A percentile compares a stretch with the other conserved stretches of the same genome.
phyloP scores from a whole-genome alignment of 2,113 vertebrate species.

The Chlorodrepanis virens region DNA sequence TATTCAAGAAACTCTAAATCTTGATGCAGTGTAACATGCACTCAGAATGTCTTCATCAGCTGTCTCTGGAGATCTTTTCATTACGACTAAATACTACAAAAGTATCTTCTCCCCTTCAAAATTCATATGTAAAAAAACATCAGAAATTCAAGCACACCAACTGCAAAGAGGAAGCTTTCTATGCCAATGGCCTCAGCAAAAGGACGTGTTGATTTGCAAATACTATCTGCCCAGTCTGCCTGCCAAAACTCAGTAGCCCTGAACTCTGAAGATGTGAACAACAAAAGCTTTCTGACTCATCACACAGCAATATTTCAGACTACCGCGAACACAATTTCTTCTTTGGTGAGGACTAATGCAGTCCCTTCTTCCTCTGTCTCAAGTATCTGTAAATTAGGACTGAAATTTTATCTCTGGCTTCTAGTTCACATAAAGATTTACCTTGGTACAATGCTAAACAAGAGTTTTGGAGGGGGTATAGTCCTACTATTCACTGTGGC shows the following conservation, averaged over 20 bases:
- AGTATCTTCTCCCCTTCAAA: not conserved
- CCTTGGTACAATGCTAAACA: not conserved
- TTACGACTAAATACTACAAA: not conserved
- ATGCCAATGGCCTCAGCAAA: not conserved
- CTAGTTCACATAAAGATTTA: not conserved
- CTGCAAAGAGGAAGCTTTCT: not conserved
- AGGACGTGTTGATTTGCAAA: not conserved
- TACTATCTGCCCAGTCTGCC: not conserved
- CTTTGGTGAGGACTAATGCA: not conserved
- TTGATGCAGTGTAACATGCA: not conserved
- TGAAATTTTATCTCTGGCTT: conserved; percentile 7
- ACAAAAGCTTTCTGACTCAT: not conserved
- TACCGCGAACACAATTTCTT: not conserved
- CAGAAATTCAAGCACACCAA: not conserved
- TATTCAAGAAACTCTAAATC: conserved; percentile 45
- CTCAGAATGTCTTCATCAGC: not conserved
- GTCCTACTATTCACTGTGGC: not conserved
- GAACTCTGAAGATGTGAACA: not conserved
- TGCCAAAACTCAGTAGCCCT: not conserved
- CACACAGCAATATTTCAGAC: not conserved
- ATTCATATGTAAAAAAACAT: not conserved
- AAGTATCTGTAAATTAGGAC: not conserved
- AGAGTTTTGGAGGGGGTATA: not conserved
- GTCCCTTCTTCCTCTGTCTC: not conserved
- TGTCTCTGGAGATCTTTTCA: not conserved